Conservation (phyloP, 1,140 invertebrate species). For the Diorhabda sublineata region DNA sequence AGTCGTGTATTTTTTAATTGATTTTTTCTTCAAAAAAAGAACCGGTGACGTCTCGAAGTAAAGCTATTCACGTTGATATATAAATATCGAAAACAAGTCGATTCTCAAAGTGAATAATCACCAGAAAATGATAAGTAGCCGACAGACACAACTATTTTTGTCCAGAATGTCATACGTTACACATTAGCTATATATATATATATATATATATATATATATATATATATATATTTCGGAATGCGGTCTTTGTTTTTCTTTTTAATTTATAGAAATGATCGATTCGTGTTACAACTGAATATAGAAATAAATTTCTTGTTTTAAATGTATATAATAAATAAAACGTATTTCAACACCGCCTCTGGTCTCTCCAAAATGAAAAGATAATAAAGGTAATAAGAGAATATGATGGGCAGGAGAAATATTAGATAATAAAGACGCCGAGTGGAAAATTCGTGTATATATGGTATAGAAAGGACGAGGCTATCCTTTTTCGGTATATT, state of each 20-base stretch:
- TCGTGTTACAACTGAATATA: no score
- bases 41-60: not conserved
- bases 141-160: slow-evolving; percentile 2
- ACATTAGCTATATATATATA: not conserved
- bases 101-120: slow-evolving; percentile 1
- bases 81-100: not conserved
- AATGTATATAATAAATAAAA: no score
- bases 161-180: not conserved
- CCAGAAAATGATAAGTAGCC: not conserved
- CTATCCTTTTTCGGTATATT: slow-evolving; percentile 14
- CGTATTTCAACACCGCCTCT: not conserved
- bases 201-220: no score
- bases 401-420: slow-evolving; percentile 17
- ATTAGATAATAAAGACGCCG: slow-evolving; percentile 22
- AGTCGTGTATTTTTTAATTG: slow-evolving; percentile 19
- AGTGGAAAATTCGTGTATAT: slow-evolving; percentile 6
- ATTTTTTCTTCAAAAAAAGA: slow-evolving; percentile 13
- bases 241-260: no score
- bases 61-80: not conserved
- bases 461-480: slow-evolving; percentile 1
- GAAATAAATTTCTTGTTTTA: no score
- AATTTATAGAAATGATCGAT: no score
- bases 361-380: slow-evolving; percentile 1
- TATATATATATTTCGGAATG: no score
- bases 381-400: slow-evolving; percentile 17